Percentiles rank a stretch among this genome's conserved stretches.
Conservation (phyloP, 2,888 invertebrate species). For the Bruchidius siliquastri region DNA sequence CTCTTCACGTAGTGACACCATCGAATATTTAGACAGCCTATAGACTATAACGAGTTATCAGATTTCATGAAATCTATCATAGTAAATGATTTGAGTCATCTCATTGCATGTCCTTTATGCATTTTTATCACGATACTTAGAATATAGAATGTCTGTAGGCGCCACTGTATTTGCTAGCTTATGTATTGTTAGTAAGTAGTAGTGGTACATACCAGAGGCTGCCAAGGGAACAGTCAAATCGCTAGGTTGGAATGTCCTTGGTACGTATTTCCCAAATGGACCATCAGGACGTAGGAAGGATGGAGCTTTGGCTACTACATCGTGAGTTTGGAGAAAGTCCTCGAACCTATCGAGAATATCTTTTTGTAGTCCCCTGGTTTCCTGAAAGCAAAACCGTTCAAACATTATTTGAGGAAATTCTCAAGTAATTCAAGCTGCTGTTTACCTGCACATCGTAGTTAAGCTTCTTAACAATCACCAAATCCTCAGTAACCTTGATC, state of each 20-base stretch:
- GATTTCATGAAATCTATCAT: too few relatives aligned
- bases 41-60: too few relatives aligned
- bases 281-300: constrained; percentile 56
- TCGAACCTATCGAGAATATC: constrained; percentile 70
- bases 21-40: too few relatives aligned
- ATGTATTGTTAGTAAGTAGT: neutral
- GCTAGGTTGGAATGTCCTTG: constrained; percentile 62
- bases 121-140: too few relatives aligned
- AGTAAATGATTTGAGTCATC: too few relatives aligned
- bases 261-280: constrained; percentile 57
- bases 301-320: constrained; percentile 71
- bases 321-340: constrained; percentile 69
- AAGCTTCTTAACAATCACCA: constrained; percentile 64
- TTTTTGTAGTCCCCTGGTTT: constrained; percentile 52
- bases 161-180: neutral
- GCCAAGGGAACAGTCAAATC: constrained; percentile 67
- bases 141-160: too few relatives aligned
- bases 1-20: too few relatives aligned
- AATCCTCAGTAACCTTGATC: constrained; percentile 71
- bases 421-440: too few relatives aligned
- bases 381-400: constrained; percentile 37
- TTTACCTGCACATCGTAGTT: constrained; percentile 32
- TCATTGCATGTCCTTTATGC: too few relatives aligned
- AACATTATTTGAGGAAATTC: too few relatives aligned
- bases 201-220: constrained; percentile 46